A percentile compares a stretch with the other conserved stretches of the same genome.
Evolutionary conservation across 2,888 invertebrate genomes (phyloP).

Genomic region (Lamellibrachia satsuma): DNA sequence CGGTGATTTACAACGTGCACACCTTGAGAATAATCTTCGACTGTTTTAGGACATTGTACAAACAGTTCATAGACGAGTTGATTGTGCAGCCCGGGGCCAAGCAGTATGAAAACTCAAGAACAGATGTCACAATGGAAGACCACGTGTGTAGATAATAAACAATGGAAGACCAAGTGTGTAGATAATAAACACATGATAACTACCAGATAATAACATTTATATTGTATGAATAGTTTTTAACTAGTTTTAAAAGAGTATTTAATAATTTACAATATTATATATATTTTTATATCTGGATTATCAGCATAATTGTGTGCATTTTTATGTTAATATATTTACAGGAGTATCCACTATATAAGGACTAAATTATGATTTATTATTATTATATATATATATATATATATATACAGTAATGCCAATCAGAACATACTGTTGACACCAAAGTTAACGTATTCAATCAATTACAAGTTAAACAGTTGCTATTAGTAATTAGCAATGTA

Average conservation of each 20-base stretch:
- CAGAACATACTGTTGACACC: no score
- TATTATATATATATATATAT: no score
- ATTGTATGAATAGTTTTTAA: background rate
- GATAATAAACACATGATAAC: background rate
- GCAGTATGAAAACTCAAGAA: constrained; percentile 66
- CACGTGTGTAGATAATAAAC: constrained; percentile 56
- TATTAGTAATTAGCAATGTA: background rate
- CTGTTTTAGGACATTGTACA: constrained; percentile 53
- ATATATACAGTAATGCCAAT: no score
- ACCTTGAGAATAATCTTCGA: background rate
- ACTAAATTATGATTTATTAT: no score
- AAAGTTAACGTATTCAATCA: background rate
- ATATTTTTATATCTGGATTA: no score
- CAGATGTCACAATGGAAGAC: constrained; percentile 70
- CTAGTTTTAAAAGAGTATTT: no score
- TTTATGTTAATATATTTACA: no score
- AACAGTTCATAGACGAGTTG: constrained; percentile 76
- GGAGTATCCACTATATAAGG: no score
- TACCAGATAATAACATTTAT: background rate
- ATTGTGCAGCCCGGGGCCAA: constrained; percentile 82
- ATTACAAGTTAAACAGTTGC: background rate
- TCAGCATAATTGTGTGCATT: no score
- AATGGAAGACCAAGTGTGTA: constrained; percentile 63
- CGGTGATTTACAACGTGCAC: background rate
- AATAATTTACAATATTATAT: no score